Base-by-base conservation (phyloP, 2,113 vertebrate species). In the Siniperca chuatsi region DNA sequence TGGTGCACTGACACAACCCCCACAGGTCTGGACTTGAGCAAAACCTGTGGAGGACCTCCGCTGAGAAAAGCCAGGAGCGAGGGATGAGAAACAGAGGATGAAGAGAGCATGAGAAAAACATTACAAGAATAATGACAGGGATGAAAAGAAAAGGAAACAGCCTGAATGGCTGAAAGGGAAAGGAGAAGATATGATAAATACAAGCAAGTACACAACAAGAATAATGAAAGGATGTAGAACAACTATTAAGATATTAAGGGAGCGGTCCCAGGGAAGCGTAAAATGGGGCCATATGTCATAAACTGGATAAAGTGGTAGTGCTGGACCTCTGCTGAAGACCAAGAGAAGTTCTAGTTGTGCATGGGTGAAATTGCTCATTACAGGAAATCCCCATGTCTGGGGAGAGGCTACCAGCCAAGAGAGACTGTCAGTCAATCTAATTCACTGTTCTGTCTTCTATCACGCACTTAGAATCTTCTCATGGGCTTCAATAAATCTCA, bases 351-450 rank as follows among this genome's bases (percentile, higher is more conserved):
- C 71, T 73, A 90, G 88, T 85, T 89, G 75, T 70, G 82, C 79
- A 80, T 67, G 82, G 60, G 15, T 84, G 74, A 89, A 92, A 91
- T 85, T 84, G 85, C 85, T 92, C 88, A 90, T 85, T 90, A 35
- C 82, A 94, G 89, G 90, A 94, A 91, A 91, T 92, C 92, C 90
- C 92, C 89, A 35, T 71, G 80, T 79, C 83, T 87, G 86, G 15
- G 87, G 77, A 70, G 23, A 66, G 71, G 61, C 25, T 7, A 42
- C 8, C 61, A 69, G 65, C 75, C 84, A 83, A 84, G 13, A 57
- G n/a, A 85, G 55, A 58, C 67, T 78, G 77, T 87, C 79, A 50
- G 54, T 88, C 71, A 76, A 33, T 29, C 13, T 16, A 35, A 60
- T 40, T 55, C 46, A 25, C 50, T 29, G 10, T 10, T 80, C 72